Percentiles rank a stretch among this genome's conserved stretches.
phyloP scores from a whole-genome alignment of 2,888 invertebrate species.

The Mayetiola destructor region DNA sequence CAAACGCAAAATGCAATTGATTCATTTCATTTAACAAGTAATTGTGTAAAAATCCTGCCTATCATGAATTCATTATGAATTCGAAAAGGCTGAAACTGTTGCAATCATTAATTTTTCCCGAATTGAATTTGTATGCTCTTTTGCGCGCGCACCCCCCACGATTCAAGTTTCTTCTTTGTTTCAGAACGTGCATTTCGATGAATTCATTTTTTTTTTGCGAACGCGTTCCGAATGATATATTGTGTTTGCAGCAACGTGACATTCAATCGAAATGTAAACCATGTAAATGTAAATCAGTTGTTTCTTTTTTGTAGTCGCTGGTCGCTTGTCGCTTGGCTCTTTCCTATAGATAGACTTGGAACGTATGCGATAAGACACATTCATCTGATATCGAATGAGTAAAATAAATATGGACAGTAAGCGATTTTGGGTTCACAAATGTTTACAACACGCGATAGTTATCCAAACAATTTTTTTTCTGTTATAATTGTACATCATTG shows the following conservation, averaged over 20 bases:
- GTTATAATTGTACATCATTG: not conserved
- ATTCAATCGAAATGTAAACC: constrained; percentile 7
- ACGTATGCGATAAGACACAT: constrained; percentile 5
- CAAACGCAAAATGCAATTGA: no score
- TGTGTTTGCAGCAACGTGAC: constrained; percentile 10
- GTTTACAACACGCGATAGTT: constrained; percentile 2
- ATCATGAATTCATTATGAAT: no score
- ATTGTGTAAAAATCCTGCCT: no score
- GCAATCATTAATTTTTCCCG: no score
- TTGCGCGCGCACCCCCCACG: constrained; percentile 1
- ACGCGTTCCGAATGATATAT: constrained; percentile 11
- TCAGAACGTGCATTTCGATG: no score
- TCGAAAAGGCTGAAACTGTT: no score
- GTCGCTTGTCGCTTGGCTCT: no score
- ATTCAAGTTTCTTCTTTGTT: no score
- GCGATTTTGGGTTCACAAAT: not conserved
- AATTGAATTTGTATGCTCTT: no score
- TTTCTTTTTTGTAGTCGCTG: not conserved
- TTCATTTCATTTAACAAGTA: no score
- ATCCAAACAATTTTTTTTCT: not conserved
- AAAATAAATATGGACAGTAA: not conserved
- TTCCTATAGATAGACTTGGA: no score
- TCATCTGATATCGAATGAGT: not conserved
- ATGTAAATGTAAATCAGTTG: constrained; percentile 5
- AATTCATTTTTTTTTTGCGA: not conserved